These are phyloP conservation scores for Lagocephalus sceleratus DNA, from an alignment of 2,797 vertebrate species.

Conservation along the genomic window DNA sequence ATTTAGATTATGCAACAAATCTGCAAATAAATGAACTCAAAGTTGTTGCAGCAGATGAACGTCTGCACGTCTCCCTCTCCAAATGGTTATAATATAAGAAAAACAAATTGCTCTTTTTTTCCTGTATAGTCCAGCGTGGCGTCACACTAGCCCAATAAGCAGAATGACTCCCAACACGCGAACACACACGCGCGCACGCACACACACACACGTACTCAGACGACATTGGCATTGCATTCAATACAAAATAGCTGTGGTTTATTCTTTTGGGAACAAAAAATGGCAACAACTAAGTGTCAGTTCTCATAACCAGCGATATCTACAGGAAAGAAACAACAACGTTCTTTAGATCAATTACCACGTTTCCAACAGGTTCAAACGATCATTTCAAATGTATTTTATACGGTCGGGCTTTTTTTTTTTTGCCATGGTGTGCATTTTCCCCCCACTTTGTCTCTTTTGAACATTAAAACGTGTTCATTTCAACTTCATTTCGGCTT, in stretches of 20 bases:
- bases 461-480: constrained; percentile 82
- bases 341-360: constrained; percentile 62
- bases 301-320: constrained; percentile 68
- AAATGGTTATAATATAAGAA: too few species aligned
- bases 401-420: constrained; percentile 41
- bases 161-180: too few species aligned
- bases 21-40: too few species aligned
- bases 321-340: constrained; percentile 70
- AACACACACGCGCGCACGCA: constrained; percentile 21
- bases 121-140: too few species aligned
- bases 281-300: constrained; percentile 77
- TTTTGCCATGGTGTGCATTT: constrained; percentile 23
- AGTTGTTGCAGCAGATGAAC: too few species aligned
- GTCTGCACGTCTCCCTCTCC: too few species aligned
- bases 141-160: too few species aligned
- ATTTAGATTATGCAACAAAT: too few species aligned
- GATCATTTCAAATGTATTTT: constrained; percentile 56
- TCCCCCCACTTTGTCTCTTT: constrained; percentile 50
- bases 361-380: constrained; percentile 56
- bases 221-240: constrained; percentile 49
- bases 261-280: constrained; percentile 76
- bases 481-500: constrained; percentile 62
- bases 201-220: constrained; percentile 35
- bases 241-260: constrained; percentile 80
- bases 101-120: too few species aligned